phyloP scores from a whole-genome alignment of 2,797 vertebrate species.

The Thamnophis elegans region DNA sequence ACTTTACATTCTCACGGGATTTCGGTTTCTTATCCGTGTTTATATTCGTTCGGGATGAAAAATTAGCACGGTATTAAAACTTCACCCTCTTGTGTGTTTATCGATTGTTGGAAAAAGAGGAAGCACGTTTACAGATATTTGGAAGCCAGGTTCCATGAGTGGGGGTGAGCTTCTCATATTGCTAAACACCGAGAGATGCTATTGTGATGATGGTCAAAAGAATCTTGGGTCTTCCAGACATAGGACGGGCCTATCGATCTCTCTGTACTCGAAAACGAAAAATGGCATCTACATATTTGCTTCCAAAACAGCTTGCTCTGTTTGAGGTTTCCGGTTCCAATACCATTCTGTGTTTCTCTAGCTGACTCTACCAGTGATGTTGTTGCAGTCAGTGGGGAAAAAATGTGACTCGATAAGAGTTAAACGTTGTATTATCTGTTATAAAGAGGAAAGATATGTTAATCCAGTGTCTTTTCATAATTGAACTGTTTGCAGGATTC shows the following conservation, averaged over 20 bases:
- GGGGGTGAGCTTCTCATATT: neutral
- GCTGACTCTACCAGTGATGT: no score
- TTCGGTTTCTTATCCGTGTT: neutral
- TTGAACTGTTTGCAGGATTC: neutral
- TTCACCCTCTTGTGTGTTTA: slow-evolving; percentile 7
- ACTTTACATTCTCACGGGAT: neutral
- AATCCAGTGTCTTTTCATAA: neutral
- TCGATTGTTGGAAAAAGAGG: neutral
- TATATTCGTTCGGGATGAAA: neutral
- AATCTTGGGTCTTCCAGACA: neutral
- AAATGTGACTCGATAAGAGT: neutral
- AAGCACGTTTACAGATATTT: neutral
- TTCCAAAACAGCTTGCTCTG: neutral
- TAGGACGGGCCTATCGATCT: neutral
- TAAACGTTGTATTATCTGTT: neutral
- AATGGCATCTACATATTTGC: neutral
- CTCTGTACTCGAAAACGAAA: neutral
- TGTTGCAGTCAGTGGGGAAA: neutral
- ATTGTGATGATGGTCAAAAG: neutral
- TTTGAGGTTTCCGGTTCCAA: neutral
- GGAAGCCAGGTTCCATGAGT: neutral
- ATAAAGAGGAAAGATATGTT: neutral
- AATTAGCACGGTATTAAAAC: neutral
- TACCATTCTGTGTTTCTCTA: neutral
- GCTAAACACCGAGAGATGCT: neutral